These are phyloP conservation scores for Hemistola chrysoprasaria DNA, from an alignment of 2,888 invertebrate species.

Conservation along the genomic window DNA sequence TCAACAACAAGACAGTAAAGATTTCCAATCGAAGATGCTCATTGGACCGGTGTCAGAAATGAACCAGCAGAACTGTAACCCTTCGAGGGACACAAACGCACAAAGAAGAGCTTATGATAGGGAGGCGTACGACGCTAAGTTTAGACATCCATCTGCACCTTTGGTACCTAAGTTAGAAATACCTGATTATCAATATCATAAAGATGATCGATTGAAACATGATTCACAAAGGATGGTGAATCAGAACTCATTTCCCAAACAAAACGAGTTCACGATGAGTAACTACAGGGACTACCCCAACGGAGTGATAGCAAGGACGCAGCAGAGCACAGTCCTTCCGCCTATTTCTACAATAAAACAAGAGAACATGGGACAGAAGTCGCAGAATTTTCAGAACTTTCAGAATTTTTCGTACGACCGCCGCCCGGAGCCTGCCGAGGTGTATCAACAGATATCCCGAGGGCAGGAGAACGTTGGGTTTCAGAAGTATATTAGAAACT, in stretches of 20 bases:
- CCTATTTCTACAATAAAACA: constrained; percentile 79
- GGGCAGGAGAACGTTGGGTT: constrained; percentile 66
- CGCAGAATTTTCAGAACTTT: constrained; percentile 58
- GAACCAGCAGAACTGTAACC: constrained; percentile 70
- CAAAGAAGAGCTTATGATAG: constrained; percentile 69
- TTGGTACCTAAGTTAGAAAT: constrained; percentile 74
- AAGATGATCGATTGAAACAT: constrained; percentile 63
- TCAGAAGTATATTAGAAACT: constrained; percentile 66
- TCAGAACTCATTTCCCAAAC: constrained; percentile 50
- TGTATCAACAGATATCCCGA: constrained; percentile 53
- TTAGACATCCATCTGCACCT: constrained; percentile 67
- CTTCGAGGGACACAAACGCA: constrained; percentile 62
- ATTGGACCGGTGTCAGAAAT: constrained; percentile 80
- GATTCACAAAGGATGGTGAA: constrained; percentile 50
- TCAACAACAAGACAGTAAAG: constrained; percentile 77
- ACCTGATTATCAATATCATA: constrained; percentile 70
- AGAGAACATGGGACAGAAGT: constrained; percentile 68
- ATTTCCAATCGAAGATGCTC: constrained; percentile 80
- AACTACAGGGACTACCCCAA: constrained; percentile 64
- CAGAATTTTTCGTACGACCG: constrained; percentile 61
- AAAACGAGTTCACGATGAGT: constrained; percentile 45
- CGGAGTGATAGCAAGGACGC: constrained; percentile 44
- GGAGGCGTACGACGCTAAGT: constrained; percentile 68
- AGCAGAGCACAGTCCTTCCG: constrained; percentile 63
- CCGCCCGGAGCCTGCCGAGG: constrained; percentile 49